Base-by-base conservation (phyloP, 2,113 vertebrate genomes). In the Variabilichromis moorii region DNA sequence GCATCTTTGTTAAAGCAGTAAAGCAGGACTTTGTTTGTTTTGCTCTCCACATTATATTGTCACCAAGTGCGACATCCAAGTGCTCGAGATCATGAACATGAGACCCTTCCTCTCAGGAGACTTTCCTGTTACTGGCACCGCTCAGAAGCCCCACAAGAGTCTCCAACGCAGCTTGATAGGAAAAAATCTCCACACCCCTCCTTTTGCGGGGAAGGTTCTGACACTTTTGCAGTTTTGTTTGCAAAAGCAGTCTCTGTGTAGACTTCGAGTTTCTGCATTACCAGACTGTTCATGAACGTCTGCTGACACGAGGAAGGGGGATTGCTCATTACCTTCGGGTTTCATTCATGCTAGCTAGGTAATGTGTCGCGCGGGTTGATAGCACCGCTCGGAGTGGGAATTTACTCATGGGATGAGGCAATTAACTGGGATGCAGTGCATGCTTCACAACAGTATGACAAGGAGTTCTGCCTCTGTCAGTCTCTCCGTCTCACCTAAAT, bases 291-390 rank as follows among this genome's bases (percentile, higher is more conserved):
- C 63, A 33, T 76, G 17, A 57, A 17, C 40, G 66, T 87, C 55
- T 88, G 85, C 88, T 93, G 94, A 93, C 83, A 86, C 47, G 53
- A 88, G 55, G 88, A 53, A 90, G 61, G 90, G 87, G 80, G 51
- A 14, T 86, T 88, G 82, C 92, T 95, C 91, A 92, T 95, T 95
- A 95, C 79, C 81, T 53, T 82, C 47, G 66, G 81, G 80, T 91
- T 94, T 91, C 93, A 84, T 90, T 93, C 86, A 90, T 68, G 83
- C 61, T 66, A 26, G 80, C 81, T 89, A 85, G 88, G 90, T 92
- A 90, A 93, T 82, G 73, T 91, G 91, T 92, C 91, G 92, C 80
- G 86, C 37, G 24, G 82, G 89, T 86, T 87, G 89, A 87, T 86
- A 90, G 90, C 88, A 81, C 59, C 57, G 61, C 87, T 93, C 7